Evolutionary conservation across 2,113 vertebrate species (phyloP).

Genomic region (Ivindomyrus marchei): DNA sequence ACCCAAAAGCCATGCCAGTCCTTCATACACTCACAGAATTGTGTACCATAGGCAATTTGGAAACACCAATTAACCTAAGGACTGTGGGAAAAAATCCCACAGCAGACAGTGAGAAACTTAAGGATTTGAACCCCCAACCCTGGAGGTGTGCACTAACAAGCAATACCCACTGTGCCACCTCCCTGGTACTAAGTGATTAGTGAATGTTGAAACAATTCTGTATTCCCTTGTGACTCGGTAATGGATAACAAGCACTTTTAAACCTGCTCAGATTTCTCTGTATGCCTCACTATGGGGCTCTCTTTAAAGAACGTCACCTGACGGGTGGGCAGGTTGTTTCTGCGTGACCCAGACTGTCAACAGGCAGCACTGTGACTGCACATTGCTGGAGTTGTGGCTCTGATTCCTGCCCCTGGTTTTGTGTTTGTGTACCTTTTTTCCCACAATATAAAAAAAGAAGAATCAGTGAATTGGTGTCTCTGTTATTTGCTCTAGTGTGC

Average conservation of each 20-base stretch:
- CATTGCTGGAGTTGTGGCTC: background rate
- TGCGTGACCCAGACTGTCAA: background rate
- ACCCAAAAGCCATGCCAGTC: background rate
- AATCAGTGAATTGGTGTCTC: background rate
- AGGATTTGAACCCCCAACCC: background rate
- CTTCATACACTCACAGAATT: background rate
- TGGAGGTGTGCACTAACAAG: background rate
- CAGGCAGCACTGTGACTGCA: background rate
- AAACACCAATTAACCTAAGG: background rate
- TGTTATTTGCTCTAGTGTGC: background rate
- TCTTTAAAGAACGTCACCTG: background rate
- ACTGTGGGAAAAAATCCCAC: background rate
- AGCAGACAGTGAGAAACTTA: background rate
- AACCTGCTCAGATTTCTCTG: background rate
- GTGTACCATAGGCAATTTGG: background rate
- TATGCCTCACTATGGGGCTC: background rate
- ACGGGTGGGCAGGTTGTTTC: background rate
- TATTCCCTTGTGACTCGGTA: background rate
- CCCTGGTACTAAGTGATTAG: background rate
- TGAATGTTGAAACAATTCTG: background rate
- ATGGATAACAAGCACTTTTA: background rate
- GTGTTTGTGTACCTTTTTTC: background rate
- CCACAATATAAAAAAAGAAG: background rate
- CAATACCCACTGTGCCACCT: background rate
- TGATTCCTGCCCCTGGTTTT: background rate